Evolutionary conservation across 2,888 invertebrate species (phyloP).

Genomic region (Entomobrya multifasciata): DNA sequence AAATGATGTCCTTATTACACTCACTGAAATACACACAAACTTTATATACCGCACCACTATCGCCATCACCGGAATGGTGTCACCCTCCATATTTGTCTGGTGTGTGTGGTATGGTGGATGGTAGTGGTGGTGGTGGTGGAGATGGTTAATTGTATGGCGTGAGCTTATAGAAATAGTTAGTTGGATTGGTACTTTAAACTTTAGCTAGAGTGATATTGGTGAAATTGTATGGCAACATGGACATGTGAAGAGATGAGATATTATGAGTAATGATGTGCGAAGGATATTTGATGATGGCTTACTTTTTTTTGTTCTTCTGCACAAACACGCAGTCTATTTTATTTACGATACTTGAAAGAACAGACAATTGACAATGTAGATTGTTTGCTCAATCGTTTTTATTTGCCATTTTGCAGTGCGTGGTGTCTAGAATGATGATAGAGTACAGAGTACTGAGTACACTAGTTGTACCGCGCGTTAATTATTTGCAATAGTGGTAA

Average conservation of each 20-base stretch:
- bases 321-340: not conserved
- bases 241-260: conserved; percentile 17
- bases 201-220: conserved; percentile 24
- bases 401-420: no score
- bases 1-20: conserved; percentile 51
- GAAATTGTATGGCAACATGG: not conserved
- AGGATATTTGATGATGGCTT: conserved; percentile 51
- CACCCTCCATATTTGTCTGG: conserved; percentile 68
- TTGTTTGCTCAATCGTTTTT: no score
- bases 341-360: no score
- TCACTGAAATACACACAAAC: not conserved
- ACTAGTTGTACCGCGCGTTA: no score
- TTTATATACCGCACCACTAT: not conserved
- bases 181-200: not conserved
- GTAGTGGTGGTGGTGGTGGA: conserved; percentile 3
- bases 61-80: conserved; percentile 65
- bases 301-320: conserved; percentile 14
- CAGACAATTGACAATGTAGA: no score
- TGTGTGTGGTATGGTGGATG: conserved; percentile 37
- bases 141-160: conserved; percentile 37
- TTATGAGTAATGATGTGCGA: conserved; percentile 51
- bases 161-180: not conserved
- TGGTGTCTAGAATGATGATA: no score
- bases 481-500: no score
- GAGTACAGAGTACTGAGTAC: no score